These are phyloP conservation scores for Cryptophagus acutangulus DNA, from an alignment of 2,888 invertebrate genomes.

Conservation along the genomic window DNA sequence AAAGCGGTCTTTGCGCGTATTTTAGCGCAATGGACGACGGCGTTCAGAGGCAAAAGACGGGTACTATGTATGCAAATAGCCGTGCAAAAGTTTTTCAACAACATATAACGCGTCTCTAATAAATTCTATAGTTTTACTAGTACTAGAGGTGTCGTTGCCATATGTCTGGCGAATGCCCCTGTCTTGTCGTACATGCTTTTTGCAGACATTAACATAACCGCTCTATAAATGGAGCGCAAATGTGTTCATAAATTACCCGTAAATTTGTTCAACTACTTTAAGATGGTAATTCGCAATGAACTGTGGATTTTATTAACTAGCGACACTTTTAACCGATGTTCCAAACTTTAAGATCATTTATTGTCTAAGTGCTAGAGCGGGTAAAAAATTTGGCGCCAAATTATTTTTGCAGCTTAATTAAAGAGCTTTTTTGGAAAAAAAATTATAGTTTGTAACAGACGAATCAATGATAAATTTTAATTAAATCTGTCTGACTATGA, in stretches of 20 bases:
- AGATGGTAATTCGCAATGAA: slow-evolving; percentile 16
- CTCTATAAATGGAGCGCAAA: slow-evolving; percentile 25
- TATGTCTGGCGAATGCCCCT: slow-evolving; percentile 36
- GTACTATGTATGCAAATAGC: slow-evolving; percentile 42
- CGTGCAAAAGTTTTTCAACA: slow-evolving; percentile 38
- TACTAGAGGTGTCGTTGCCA: slow-evolving; percentile 40
- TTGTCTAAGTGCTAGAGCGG: too few relatives aligned
- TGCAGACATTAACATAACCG: slow-evolving; percentile 36
- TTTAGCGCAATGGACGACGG: slow-evolving; percentile 28
- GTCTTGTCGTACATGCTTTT: slow-evolving; percentile 35
- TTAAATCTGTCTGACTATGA: too few relatives aligned
- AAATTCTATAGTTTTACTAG: slow-evolving; percentile 40
- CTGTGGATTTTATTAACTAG: neutral
- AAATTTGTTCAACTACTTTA: slow-evolving; percentile 26
- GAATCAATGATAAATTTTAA: too few relatives aligned
- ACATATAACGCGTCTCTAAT: slow-evolving; percentile 33
- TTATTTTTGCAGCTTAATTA: too few relatives aligned
- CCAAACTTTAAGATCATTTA: too few relatives aligned
- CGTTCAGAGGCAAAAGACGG: slow-evolving; percentile 32
- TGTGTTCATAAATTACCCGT: slow-evolving; percentile 26
- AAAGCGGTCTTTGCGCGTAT: slow-evolving; percentile 13
- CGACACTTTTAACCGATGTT: too few relatives aligned
- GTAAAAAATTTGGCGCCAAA: too few relatives aligned
- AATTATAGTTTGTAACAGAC: too few relatives aligned
- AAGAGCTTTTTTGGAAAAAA: too few relatives aligned